Base-by-base conservation (phyloP, 1,140 invertebrate species). In the Macrocentrus cingulum region DNA sequence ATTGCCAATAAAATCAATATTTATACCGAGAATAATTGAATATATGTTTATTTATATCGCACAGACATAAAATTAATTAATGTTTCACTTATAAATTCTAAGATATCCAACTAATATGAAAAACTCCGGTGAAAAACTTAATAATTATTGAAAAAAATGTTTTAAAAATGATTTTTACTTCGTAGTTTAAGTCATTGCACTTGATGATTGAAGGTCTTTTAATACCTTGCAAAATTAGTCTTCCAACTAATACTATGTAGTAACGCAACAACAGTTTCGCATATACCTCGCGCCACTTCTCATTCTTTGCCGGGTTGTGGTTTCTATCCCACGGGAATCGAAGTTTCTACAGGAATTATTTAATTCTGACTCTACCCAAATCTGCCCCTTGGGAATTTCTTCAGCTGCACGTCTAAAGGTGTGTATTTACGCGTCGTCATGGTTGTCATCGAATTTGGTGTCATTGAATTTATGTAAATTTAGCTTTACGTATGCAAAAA, bases 271-370 rank as follows among this genome's bases (percentile, higher is more conserved):
- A 39, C 7, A 15, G 36, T 15, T 39, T 11, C 36, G 8, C 36
- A 39, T n/a, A n/a, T 39, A 39, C 36, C 7, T 4, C 4, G 13
- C 7, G 36, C 36, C 36, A n/a, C 36, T 39, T 8, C 36, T 13
- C 36, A 39, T 15, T 39, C 36, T 39, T 39, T 11, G 36, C 13
- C 13, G 13, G 36, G n/a, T n/a, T n/a, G n/a, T 39, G 13, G 4
- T 15, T 39, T 3, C 36, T n/a, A 39, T 39, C 36, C 36, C 36
- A 4, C 3, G 36, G 13, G 36, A 15, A 39, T n/a, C 13, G 11
- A 39, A 39, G 36, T 39, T 39, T 39, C 36, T n/a, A 39, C 36
- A 39, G 36, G 13, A 39, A 39, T 39, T 39, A 39, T 39, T 39
- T 39, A 39, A 39, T n/a, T 15, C 36, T n/a, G 36, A 15, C 13